These are phyloP conservation scores for Oeneis ivallda DNA, from an alignment of 2,888 invertebrate species.

Conservation along the genomic window DNA sequence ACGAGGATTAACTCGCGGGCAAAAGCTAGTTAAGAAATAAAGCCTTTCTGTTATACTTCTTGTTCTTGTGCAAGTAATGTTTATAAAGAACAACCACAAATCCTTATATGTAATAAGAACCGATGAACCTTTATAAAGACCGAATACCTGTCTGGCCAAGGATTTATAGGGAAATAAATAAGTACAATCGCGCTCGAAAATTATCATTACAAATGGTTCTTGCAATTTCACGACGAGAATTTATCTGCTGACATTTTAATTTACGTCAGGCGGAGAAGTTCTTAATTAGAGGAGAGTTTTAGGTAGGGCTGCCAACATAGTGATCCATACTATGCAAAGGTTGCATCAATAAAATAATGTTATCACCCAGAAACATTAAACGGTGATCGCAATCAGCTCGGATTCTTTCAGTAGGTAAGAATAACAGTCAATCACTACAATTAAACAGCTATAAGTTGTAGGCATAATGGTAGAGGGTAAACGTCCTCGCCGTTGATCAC, in stretches of 20 bases:
- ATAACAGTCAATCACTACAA: too few species aligned
- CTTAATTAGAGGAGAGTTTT: conserved; percentile 61
- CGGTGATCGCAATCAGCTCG: too few species aligned
- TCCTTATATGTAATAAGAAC: conserved; percentile 15
- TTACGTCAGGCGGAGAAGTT: conserved; percentile 59
- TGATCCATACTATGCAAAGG: not conserved
- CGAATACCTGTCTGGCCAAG: conserved; percentile 24
- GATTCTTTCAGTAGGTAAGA: too few species aligned
- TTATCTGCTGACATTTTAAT: conserved; percentile 57
- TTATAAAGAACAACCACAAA: not conserved
- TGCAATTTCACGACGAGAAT: conserved; percentile 51
- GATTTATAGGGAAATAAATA: conserved; percentile 36
- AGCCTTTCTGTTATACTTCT: too few species aligned
- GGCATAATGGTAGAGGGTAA: not conserved
- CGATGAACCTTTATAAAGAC: conserved; percentile 22
- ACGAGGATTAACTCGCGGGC: too few species aligned
- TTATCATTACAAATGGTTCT: conserved; percentile 45
- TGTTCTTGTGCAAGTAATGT: not conserved
- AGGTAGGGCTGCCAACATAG: conserved; percentile 24
- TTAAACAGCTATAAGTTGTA: too few species aligned
- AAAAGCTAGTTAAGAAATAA: too few species aligned
- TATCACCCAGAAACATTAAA: too few species aligned
- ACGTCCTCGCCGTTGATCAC: not conserved
- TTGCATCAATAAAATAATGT: too few species aligned
- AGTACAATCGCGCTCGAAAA: conserved; percentile 35